Conservation (phyloP, 1,140 invertebrate genomes). For the Euwallacea fornicatus region DNA sequence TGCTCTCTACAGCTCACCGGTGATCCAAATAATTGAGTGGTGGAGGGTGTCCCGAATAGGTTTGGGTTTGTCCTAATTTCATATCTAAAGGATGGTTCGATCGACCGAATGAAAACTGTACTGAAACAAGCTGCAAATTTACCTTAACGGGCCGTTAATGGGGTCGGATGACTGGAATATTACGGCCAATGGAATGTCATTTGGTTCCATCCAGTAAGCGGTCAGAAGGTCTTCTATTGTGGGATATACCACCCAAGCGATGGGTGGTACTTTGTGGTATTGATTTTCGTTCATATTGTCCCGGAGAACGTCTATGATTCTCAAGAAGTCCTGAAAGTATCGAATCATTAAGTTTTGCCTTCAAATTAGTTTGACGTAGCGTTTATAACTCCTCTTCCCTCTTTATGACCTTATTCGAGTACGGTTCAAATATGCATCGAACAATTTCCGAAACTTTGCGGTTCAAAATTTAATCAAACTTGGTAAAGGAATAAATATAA, state of each 20-base stretch:
- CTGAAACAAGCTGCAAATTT: neutral
- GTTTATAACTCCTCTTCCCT: too few species aligned
- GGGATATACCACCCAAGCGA: slow-evolving; percentile 67
- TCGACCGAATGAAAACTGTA: neutral
- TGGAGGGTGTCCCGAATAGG: slow-evolving; percentile 63
- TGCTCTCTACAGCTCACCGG: slow-evolving; percentile 68
- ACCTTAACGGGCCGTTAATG: slow-evolving; percentile 60
- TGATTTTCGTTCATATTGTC: slow-evolving; percentile 53
- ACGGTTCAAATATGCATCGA: too few species aligned
- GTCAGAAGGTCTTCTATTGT: slow-evolving; percentile 68
- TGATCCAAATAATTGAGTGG: slow-evolving; percentile 64
- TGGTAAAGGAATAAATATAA: too few species aligned
- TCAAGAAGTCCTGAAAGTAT: slow-evolving; percentile 61
- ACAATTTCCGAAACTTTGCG: too few species aligned
- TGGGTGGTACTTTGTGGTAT: slow-evolving; percentile 54
- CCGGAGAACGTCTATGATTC: slow-evolving; percentile 64
- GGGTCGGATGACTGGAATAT: slow-evolving; percentile 65
- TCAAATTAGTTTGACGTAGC: neutral
- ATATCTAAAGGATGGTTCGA: slow-evolving; percentile 57
- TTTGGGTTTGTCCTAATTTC: slow-evolving; percentile 73
- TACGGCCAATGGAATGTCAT: slow-evolving; percentile 66
- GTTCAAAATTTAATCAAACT: too few species aligned
- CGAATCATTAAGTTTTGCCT: neutral
- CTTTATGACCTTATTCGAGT: too few species aligned
- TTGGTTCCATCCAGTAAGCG: slow-evolving; percentile 68